These are phyloP conservation scores for Nephrocerus scutellatus DNA, from an alignment of 2,888 invertebrate genomes.

Conservation along the genomic window DNA sequence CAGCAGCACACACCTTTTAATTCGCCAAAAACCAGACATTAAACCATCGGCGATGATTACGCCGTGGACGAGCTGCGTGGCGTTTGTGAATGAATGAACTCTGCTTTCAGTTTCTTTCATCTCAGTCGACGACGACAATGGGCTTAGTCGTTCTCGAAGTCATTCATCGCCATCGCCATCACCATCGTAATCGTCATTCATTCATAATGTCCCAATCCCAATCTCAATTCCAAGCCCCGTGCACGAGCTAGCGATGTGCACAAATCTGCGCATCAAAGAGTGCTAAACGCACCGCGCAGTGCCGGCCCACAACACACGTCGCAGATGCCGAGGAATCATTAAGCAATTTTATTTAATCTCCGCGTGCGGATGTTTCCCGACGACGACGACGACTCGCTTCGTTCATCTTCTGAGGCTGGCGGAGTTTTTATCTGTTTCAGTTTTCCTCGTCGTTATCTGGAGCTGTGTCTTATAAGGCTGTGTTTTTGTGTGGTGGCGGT, in stretches of 20 bases:
- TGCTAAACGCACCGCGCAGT: conserved; percentile 1
- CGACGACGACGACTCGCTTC: too few species aligned
- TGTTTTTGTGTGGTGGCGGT: too few species aligned
- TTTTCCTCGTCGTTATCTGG: too few species aligned
- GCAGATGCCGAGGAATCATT: conserved; percentile 23
- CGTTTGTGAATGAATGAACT: not conserved
- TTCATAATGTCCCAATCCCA: conserved; percentile 12
- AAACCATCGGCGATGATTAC: not conserved
- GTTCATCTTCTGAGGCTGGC: too few species aligned
- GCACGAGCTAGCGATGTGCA: too few species aligned
- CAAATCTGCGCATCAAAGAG: not conserved
- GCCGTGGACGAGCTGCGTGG: conserved; percentile 1
- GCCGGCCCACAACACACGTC: not conserved
- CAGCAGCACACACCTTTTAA: too few species aligned
- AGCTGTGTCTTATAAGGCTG: too few species aligned
- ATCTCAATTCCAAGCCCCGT: conserved; percentile 1
- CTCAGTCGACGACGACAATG: too few species aligned
- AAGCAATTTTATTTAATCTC: conserved; percentile 27
- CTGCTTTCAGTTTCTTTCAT: not conserved
- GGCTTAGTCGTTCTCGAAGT: too few species aligned
- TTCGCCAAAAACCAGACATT: not conserved
- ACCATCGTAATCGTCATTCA: conserved; percentile 12
- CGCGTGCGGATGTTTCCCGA: conserved; percentile 9
- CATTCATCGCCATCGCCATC: too few species aligned
- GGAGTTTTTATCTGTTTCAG: too few species aligned